Base-by-base conservation (phyloP, 2,888 invertebrate genomes). In the Drosophila limbata region DNA sequence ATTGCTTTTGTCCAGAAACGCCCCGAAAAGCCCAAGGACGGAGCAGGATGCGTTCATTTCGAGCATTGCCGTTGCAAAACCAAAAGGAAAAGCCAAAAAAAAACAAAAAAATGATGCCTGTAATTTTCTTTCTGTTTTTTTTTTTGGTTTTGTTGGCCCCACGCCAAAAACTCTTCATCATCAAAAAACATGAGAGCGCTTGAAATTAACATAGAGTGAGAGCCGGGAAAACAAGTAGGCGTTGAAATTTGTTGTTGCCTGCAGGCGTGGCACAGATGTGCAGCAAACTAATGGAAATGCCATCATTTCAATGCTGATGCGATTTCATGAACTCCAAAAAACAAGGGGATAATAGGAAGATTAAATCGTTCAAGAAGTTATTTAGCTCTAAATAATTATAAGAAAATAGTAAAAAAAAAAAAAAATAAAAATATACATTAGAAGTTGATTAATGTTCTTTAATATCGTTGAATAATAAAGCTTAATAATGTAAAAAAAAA, bases 141-240 rank as follows among this genome's bases (percentile, higher is more conserved):
- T 60, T 51, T 50, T 51, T n/a, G n/a, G n/a, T n/a, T 25, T 25
- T 79, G 67, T 70, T 84, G 85, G 83, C 71, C 59, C 63, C 44
- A 48, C 79, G 83, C 85, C 85, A 88, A 69, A 71, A 88, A 72
- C 81, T 76, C 83, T 88, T 85, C 88, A 85, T 85, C 88, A 85
- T 88, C 88, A 69, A 71, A 79, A 83, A 81, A 88, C 84, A 88
- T 78, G 88, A 79, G 88, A 55, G 69, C 61, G 63, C 45, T 67
- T 59, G 45, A 73, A 79, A 79, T 79, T 76, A 76, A 76, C 79
- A 78, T 76, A 67, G 73, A 64, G 42, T 66, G 40, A 37, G 66
- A 48, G 48, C 25, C 44, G 60, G 50, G 48, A 77, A 67, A 81
- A 77, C 75, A 76, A 77, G 62, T 45, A 69, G 69, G 64, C 69